These are phyloP conservation scores for Ichneumoninae sp. DNA, from an alignment of 2,888 invertebrate genomes.

Conservation along the genomic window DNA sequence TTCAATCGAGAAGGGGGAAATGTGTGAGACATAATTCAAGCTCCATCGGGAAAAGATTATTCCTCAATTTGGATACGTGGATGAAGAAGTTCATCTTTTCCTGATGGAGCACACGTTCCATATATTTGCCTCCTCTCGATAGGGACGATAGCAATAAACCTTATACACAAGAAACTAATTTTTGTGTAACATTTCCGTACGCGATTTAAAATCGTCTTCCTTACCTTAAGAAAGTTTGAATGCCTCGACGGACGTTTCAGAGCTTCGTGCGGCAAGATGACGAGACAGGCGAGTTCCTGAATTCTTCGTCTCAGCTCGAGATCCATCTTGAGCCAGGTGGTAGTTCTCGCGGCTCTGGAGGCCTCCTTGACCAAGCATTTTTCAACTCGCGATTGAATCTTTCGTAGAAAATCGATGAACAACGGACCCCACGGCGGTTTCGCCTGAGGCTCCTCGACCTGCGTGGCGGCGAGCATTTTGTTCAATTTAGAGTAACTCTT, in stretches of 20 bases:
- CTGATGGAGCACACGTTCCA: too few relatives aligned
- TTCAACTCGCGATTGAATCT: slow-evolving; percentile 89
- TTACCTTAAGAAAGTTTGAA: slow-evolving; percentile 81
- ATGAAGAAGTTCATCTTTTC: too few relatives aligned
- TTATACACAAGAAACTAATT: too few relatives aligned
- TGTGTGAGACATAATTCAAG: too few relatives aligned
- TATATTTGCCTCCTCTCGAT: too few relatives aligned
- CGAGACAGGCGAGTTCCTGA: slow-evolving; percentile 87
- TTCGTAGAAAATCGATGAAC: slow-evolving; percentile 87
- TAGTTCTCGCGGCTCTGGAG: slow-evolving; percentile 87
- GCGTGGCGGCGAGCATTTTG: slow-evolving; percentile 78
- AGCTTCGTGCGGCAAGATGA: slow-evolving; percentile 84
- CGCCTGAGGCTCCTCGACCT: slow-evolving; percentile 81
- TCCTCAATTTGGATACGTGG: too few relatives aligned
- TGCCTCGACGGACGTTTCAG: slow-evolving; percentile 80
- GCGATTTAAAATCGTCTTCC: not conserved
- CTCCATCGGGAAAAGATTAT: too few relatives aligned
- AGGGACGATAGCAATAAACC: too few relatives aligned
- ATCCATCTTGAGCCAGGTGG: slow-evolving; percentile 89
- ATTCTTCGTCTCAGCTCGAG: slow-evolving; percentile 87
- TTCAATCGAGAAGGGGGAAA: too few relatives aligned
- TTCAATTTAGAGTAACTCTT: slow-evolving; percentile 88
- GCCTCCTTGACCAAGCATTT: slow-evolving; percentile 90
- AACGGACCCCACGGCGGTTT: slow-evolving; percentile 86
- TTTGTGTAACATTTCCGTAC: too few relatives aligned